phyloP scores from a whole-genome alignment of 2,113 vertebrate species.

The Numenius arquata region DNA sequence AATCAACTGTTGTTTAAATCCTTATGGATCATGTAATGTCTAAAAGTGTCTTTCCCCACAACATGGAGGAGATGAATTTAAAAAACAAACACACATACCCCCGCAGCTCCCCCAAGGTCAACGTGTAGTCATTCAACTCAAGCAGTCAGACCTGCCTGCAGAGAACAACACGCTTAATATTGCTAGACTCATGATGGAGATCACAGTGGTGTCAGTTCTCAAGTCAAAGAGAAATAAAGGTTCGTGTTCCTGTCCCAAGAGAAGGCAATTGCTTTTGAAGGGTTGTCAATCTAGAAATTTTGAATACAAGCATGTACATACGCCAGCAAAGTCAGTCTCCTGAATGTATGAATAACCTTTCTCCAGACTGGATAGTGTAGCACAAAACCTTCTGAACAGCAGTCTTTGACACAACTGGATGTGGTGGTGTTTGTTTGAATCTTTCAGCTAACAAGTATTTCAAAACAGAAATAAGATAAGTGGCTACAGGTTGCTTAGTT shows the following conservation, averaged over 20 bases:
- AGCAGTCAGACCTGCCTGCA: background rate
- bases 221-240: slow-evolving; percentile 19
- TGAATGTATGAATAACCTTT: background rate
- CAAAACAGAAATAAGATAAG: background rate
- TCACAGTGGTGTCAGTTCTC: slow-evolving; percentile 2
- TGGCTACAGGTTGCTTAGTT: background rate
- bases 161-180: background rate
- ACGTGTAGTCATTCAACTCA: background rate
- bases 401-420: background rate
- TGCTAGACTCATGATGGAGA: background rate
- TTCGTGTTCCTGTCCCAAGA: background rate
- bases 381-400: background rate
- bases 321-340: background rate
- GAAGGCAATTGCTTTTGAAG: slow-evolving; percentile 5
- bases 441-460: background rate
- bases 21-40: background rate
- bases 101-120: background rate
- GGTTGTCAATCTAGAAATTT: background rate
- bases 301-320: background rate
- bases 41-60: background rate
- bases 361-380: background rate
- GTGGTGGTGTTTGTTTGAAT: background rate
- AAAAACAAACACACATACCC: background rate
- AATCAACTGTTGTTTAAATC: background rate
- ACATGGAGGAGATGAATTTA: background rate